These are phyloP conservation scores for Centropus unirufus DNA, from an alignment of 2,113 vertebrate genomes.

Conservation along the genomic window DNA sequence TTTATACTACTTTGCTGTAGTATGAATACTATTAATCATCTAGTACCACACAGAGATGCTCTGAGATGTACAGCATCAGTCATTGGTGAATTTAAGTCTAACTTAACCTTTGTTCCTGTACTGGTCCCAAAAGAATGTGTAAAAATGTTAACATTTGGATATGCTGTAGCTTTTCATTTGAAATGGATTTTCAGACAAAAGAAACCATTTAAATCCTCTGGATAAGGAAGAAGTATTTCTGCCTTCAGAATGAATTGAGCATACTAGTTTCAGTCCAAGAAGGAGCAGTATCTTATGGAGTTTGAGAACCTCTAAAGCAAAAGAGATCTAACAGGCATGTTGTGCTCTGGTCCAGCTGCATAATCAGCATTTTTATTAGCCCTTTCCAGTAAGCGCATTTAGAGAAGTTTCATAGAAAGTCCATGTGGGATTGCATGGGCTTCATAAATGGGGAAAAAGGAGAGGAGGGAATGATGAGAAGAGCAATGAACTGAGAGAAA, in stretches of 20 bases:
- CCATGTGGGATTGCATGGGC: background rate
- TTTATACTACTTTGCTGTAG: background rate
- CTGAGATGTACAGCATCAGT: background rate
- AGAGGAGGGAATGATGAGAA: background rate
- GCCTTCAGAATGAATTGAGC: background rate
- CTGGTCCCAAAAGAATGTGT: background rate
- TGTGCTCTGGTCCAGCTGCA: background rate
- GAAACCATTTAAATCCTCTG: background rate
- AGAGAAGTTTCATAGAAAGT: background rate
- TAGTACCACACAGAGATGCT: background rate
- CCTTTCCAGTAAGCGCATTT: background rate
- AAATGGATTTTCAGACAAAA: background rate
- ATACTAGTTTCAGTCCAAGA: background rate
- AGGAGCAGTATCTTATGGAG: background rate
- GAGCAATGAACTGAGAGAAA: background rate
- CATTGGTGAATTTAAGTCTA: background rate
- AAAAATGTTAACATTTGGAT: background rate
- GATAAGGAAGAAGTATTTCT: background rate
- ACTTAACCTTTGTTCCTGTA: background rate
- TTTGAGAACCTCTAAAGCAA: background rate
- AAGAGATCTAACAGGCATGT: background rate
- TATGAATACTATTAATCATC: background rate
- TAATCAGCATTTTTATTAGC: background rate
- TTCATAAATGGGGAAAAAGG: background rate
- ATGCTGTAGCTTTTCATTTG: background rate